These are phyloP conservation scores for Peromyscus nudipes DNA, from an alignment of 2,797 vertebrate species.

Conservation along the genomic window DNA sequence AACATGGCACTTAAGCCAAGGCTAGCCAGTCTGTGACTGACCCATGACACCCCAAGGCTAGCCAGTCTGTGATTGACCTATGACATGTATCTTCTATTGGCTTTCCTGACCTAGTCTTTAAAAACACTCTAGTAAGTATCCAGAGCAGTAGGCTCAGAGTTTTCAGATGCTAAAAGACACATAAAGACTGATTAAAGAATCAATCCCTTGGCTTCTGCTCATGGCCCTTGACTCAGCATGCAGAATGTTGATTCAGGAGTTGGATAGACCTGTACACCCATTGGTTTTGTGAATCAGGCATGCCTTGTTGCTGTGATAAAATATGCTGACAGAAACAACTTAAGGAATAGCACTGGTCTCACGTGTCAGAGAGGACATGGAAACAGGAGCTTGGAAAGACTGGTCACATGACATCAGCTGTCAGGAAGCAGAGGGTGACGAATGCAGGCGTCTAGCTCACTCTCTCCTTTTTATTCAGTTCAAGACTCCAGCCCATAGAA, in stretches of 20 bases:
- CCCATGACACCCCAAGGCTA: neutral
- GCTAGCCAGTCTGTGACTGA: neutral
- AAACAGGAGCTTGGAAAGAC: neutral
- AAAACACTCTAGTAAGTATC: neutral
- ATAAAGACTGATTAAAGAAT: neutral
- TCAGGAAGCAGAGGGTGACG: neutral
- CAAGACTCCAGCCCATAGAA: neutral
- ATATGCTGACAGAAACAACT: neutral
- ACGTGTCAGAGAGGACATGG: neutral
- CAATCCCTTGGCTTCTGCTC: neutral
- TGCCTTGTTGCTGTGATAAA: neutral
- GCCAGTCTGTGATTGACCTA: neutral
- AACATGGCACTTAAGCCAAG: neutral
- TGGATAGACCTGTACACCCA: neutral
- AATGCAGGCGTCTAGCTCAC: neutral
- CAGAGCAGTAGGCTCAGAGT: neutral
- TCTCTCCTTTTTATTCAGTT: neutral
- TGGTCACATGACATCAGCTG: neutral
- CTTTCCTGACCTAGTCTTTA: neutral
- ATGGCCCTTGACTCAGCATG: neutral
- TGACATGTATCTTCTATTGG: neutral
- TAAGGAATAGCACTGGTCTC: neutral
- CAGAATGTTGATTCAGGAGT: neutral
- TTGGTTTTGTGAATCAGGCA: neutral
- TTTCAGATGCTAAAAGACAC: neutral